Evolutionary conservation across 1,140 invertebrate genomes (phyloP), one percentile per base, ranked within the genome.

Genomic region (Heliconius hewitsoni): DNA sequence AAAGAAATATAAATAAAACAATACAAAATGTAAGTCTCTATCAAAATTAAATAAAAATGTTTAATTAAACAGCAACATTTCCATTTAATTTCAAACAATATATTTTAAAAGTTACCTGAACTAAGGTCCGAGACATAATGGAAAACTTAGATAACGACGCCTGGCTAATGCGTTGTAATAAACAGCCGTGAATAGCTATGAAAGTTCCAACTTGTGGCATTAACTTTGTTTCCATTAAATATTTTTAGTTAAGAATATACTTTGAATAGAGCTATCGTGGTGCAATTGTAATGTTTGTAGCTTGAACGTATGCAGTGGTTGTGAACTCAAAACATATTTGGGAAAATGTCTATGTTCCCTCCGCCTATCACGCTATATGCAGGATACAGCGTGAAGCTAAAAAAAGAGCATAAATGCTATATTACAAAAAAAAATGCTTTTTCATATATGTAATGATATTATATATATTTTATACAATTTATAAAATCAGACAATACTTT

Each of bases 101-200:
- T 60, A 60, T 60, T 60, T 60, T 52, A 52, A 60, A 60, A 60
- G 55, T 60, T 23, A 60, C n/a, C 55, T 60, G 55, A 60, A 23
- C 55, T 52, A 19, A 60, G n/a, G 55, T 60, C 19, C n/a, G 8
- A 23, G 55, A 23, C 27, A 60, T 60, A 23, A 60, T 60, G n/a
- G 55, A 52, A 19, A 60, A 60, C 55, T 60, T 60, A 60, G 19
- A 60, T 60, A 60, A 60, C 55, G 55, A 60, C 55, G 55, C n/a
- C 52, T 52, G n/a, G 55, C 55, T 60, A 60, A 60, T 60, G n/a
- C n/a, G 19, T 60, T 60, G 55, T 60, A 60, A 60, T 60, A 60
- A 60, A 60, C 55, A 60, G 55, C 55, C 55, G 55, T 60, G n/a
- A 60, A 60, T 23, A 9, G 19, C 55, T 52, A 60, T 60, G 55